Evolutionary conservation across 2,113 vertebrate genomes (phyloP), one percentile per base, ranked within the genome.

Genomic region (Neolamprologus brichardi): DNA sequence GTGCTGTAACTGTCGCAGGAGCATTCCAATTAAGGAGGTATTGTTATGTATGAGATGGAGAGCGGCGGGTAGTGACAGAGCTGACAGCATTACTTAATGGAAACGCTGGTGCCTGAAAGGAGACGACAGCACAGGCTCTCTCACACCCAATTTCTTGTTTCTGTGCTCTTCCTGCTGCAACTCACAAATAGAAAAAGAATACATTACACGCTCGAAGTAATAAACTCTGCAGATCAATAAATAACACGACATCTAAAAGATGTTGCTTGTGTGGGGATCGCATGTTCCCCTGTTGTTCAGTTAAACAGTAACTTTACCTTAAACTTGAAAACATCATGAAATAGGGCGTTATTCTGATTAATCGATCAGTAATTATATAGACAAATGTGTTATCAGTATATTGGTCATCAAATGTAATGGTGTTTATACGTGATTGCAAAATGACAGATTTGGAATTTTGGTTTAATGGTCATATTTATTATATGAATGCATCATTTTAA

Each of bases 21-120:
- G 92, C 56, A 7, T 91, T 85, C 92, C 93, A 94, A 92, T 95
- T 93, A 95, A 54, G 86, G 83, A n/a, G 46, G 46, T 54, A 87
- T 91, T 91, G 90, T 92, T 92, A 51, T 84, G 72, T 89, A 84
- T 77, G 88, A 89, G 90, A 86, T 79, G 75, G 85, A 86, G 88
- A 85, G 88, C 51, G 32, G 79, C 58, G 83, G 82, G 81, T 79
- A 81, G 89, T 53, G 82, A 85, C 90, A 51, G 87, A 72, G 79
- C 84, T 93, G 93, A 89, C 93, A 91, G 92, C 80, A 12, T 51
- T 25, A 44, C 85, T 88, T 89, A 91, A 93, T 91, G 87, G 91
- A 89, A 93, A 90, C 49, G 23, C 84, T 89, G 91, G 84, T 85
- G 84, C 86, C 79, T 91, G 85, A 90, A 82, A 30, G 23, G 34